Evolutionary conservation across 2,113 vertebrate species (phyloP).

Genomic region (Siniperca knerii): DNA sequence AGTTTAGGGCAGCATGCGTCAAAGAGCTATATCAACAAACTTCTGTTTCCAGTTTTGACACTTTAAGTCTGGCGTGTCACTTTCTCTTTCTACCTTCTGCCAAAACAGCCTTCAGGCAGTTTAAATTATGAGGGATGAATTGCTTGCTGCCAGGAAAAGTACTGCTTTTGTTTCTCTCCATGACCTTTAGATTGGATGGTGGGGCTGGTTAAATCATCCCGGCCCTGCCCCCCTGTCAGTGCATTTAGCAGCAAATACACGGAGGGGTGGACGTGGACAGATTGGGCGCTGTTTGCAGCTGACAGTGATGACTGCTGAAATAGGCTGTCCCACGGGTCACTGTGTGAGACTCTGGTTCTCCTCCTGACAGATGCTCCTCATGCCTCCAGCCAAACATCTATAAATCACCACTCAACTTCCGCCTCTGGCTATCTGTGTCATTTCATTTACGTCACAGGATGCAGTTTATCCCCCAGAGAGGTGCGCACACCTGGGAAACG

Average conservation of each 20-base stretch:
- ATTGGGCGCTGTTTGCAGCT: conserved; percentile 13
- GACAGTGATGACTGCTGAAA: conserved; percentile 58
- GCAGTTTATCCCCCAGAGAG: conserved; percentile 34
- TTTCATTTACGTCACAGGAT: conserved; percentile 54
- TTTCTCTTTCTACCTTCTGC: conserved; percentile 20
- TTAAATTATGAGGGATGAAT: conserved; percentile 43
- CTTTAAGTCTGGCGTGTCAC: neutral
- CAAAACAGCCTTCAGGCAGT: conserved; percentile 8
- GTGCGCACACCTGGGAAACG: conserved; percentile 45
- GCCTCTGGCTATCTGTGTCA: conserved; percentile 44
- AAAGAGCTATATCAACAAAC: neutral
- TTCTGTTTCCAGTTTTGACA: conserved; percentile 15
- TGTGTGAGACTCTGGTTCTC: conserved; percentile 24
- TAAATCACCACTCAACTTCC: conserved; percentile 36
- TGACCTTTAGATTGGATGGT: conserved; percentile 21
- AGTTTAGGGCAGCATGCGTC: neutral
- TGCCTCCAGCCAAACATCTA: conserved; percentile 50
- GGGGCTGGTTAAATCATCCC: conserved; percentile 36
- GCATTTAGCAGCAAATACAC: conserved; percentile 20
- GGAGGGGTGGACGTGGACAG: neutral
- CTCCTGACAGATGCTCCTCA: conserved; percentile 47
- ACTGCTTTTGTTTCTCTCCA: conserved; percentile 38
- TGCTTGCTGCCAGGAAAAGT: conserved; percentile 53
- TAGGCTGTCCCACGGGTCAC: conserved; percentile 37
- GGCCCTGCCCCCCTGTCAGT: conserved; percentile 18